Base-by-base conservation (phyloP, 2,797 vertebrate species). In the Morelia viridis region DNA sequence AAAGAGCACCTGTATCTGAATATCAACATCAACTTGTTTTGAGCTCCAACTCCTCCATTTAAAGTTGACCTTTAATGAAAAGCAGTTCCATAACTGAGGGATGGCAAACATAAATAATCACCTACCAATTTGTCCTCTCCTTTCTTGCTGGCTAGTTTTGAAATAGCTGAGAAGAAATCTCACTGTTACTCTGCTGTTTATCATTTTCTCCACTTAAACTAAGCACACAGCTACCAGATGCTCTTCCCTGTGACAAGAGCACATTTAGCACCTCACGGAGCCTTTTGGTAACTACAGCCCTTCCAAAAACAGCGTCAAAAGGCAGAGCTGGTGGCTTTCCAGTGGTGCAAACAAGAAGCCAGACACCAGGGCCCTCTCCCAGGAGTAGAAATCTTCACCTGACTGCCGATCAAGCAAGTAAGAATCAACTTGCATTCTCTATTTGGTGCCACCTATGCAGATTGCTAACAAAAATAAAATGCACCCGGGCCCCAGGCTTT, bases 371-470 rank as follows among this genome's bases (percentile, higher is more conserved):
- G 12, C 31, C 24, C 60, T 13, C 62, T 24, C 65, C 46, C 57
- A n/a, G 24, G 2, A 41, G 17, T 17, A 28, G 31, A 90, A 89
- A 89, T 91, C 68, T 28, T 84, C 53, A 86, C 56, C 50, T 89
- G 58, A 56, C 50, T 89, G 83, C 46, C 87, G 31, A 56, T 90
- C 35, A n/a, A 76, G 53, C 65, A 88, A 58, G 60, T 31, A 87
- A 87, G 53, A 90, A 58, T 57, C 76, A 56, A 71, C 28, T 12
- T 62, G 26, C 46, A n/a, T 65, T 62, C 57, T 41, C 31, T 53
- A 56, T 46, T 56, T 35, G 15, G 58, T 58, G 88, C 90, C 90
- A 90, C 60, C 88, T 71, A 91, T 50, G 7, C 24, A 89, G 62
- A 76, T 83, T 15, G 53, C 62, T n/a, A 60, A 64, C 58, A 57